These are phyloP conservation scores for Cecropterus lyciades DNA, from an alignment of 1,140 invertebrate genomes.

Conservation along the genomic window DNA sequence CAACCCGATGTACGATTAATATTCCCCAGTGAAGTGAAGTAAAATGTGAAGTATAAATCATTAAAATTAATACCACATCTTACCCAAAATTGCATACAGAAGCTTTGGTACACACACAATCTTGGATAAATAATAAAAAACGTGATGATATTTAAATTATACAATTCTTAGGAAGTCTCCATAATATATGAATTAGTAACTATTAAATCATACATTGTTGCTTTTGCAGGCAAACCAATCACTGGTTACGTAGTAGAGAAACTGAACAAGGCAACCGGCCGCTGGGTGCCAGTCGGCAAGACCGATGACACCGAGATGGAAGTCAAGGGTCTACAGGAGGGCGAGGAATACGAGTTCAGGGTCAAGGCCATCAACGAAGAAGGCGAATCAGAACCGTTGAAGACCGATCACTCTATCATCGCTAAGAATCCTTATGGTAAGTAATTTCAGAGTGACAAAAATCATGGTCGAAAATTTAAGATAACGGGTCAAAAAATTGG, in stretches of 20 bases:
- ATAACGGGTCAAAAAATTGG: no score
- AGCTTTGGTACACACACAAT: no score
- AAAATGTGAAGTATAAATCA: no score
- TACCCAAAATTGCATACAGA: no score
- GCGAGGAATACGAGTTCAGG: conserved; percentile 98
- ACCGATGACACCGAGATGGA: conserved; percentile 95
- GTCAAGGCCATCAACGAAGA: conserved; percentile 99
- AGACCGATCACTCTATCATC: conserved; percentile 92
- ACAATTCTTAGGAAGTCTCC: no score
- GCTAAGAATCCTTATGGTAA: conserved; percentile 98
- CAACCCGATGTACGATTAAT: no score
- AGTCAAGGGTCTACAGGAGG: conserved; percentile 95
- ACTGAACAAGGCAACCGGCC: conserved; percentile 95
- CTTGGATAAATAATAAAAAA: no score
- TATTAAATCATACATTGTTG: conserved; percentile 11
- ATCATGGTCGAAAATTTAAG: no score
- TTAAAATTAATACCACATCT: no score
- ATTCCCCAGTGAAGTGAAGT: no score
- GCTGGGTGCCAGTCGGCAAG: conserved; percentile 96
- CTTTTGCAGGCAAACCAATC: conserved; percentile 89
- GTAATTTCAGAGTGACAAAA: conserved; percentile 17
- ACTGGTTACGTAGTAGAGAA: conserved; percentile 99
- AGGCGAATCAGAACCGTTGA: conserved; percentile 97
- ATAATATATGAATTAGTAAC: no score
- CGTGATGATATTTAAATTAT: no score